Conservation (phyloP, 2,113 vertebrate genomes). For the Bufo bufo region DNA sequence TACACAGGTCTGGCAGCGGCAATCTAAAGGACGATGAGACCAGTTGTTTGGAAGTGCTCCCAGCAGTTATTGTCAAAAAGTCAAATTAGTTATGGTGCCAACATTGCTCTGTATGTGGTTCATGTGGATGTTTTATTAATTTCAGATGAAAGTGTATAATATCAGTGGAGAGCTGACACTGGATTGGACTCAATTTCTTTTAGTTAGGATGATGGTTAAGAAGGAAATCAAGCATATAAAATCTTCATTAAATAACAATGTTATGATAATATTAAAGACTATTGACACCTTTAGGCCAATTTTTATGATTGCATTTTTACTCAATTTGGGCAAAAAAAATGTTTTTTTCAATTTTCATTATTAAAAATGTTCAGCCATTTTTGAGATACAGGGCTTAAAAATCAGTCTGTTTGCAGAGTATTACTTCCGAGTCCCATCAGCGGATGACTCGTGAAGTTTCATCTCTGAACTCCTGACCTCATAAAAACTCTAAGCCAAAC, state of each 20-base stretch:
- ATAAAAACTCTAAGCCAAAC: too few species aligned
- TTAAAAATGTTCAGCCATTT: too few species aligned
- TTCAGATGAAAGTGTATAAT: neutral
- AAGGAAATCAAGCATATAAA: neutral
- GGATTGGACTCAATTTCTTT: neutral
- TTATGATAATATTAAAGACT: too few species aligned
- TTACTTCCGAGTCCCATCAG: too few species aligned
- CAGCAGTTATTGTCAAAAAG: slow-evolving; percentile 39
- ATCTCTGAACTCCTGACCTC: too few species aligned
- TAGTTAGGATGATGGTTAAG: neutral
- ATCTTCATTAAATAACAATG: neutral
- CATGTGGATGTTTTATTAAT: neutral
- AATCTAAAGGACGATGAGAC: neutral
- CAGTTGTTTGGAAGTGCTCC: slow-evolving; percentile 20
- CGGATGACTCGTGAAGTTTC: too few species aligned
- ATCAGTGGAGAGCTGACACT: neutral
- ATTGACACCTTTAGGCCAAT: too few species aligned
- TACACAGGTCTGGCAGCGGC: slow-evolving; percentile 43
- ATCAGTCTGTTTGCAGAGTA: too few species aligned
- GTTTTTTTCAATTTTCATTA: too few species aligned
- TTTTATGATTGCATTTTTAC: too few species aligned
- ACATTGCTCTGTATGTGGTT: neutral
- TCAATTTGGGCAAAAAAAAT: too few species aligned
- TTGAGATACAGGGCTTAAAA: too few species aligned
- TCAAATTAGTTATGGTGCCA: slow-evolving; percentile 1